Conservation (phyloP, 2,888 invertebrate genomes). For the Orchesellides sinensis region DNA sequence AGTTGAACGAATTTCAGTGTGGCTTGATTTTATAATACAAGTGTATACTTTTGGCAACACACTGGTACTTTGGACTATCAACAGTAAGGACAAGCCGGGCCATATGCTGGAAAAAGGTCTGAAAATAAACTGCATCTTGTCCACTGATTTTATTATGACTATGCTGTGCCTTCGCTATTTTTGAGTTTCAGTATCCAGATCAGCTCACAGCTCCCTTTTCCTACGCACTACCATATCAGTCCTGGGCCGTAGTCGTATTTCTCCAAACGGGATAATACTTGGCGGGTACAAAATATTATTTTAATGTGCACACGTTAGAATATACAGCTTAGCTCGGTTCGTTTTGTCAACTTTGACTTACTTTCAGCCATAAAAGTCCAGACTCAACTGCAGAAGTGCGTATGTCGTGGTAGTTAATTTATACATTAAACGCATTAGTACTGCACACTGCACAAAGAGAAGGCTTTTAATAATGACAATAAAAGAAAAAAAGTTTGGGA, state of each 20-base stretch:
- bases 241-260: too few relatives aligned
- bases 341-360: conserved; percentile 43
- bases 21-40: background rate
- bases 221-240: too few relatives aligned
- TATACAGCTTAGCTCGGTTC: conserved; percentile 29
- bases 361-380: background rate
- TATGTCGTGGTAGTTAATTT: conserved; percentile 23
- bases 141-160: too few relatives aligned
- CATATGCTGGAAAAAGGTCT: background rate
- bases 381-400: conserved; percentile 19
- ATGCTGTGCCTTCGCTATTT: too few relatives aligned
- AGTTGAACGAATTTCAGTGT: conserved; percentile 15
- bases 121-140: too few relatives aligned
- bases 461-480: conserved; percentile 47
- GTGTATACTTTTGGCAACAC: conserved; percentile 5
- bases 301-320: conserved; percentile 42
- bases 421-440: conserved; percentile 25
- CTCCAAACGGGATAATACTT: too few relatives aligned
- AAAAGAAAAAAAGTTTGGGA: conserved; percentile 27
- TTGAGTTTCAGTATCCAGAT: too few relatives aligned
- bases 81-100: background rate
- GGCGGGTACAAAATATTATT: conserved; percentile 49
- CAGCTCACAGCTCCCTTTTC: too few relatives aligned
- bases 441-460: conserved; percentile 29
- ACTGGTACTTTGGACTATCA: conserved; percentile 12